phyloP scores from a whole-genome alignment of 2,888 invertebrate genomes.

The Pollenia angustigena region DNA sequence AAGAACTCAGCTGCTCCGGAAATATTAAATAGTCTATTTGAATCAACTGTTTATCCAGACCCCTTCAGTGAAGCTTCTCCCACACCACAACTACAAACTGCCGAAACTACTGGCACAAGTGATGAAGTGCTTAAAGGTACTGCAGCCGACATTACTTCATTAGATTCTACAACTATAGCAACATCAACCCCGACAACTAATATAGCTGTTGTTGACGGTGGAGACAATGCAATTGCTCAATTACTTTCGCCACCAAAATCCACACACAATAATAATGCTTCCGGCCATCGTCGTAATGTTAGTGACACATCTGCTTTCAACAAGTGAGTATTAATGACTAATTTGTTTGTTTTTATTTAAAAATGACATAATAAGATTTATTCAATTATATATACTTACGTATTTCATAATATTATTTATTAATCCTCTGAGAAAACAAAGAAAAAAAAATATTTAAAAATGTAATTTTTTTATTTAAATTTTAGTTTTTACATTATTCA shows the following conservation, averaged over 20 bases:
- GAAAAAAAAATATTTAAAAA: not conserved
- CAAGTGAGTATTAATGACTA: constrained; percentile 86
- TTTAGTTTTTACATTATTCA: not conserved
- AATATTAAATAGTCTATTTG: constrained; percentile 87
- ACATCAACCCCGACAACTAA: constrained; percentile 61
- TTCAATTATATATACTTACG: constrained; percentile 2
- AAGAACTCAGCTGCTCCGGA: constrained; percentile 70
- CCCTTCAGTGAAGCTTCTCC: constrained; percentile 86
- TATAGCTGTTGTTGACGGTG: constrained; percentile 41
- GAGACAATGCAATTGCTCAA: constrained; percentile 67
- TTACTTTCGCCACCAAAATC: constrained; percentile 82
- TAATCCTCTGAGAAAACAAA: no score
- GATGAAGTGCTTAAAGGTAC: constrained; percentile 65
- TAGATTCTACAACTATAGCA: constrained; percentile 68
- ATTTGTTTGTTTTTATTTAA: not conserved
- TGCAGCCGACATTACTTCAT: constrained; percentile 71
- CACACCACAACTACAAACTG: constrained; percentile 42
- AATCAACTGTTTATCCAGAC: constrained; percentile 88
- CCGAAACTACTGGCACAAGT: constrained; percentile 48
- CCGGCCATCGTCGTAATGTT: constrained; percentile 90
- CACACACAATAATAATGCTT: constrained; percentile 48
- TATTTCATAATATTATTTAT: not conserved
- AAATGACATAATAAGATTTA: constrained; percentile 7
- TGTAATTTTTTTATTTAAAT: constrained; percentile 8
- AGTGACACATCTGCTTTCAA: constrained; percentile 93